phyloP scores from a whole-genome alignment of 2,888 invertebrate species.

The Diloba caeruleocephala region DNA sequence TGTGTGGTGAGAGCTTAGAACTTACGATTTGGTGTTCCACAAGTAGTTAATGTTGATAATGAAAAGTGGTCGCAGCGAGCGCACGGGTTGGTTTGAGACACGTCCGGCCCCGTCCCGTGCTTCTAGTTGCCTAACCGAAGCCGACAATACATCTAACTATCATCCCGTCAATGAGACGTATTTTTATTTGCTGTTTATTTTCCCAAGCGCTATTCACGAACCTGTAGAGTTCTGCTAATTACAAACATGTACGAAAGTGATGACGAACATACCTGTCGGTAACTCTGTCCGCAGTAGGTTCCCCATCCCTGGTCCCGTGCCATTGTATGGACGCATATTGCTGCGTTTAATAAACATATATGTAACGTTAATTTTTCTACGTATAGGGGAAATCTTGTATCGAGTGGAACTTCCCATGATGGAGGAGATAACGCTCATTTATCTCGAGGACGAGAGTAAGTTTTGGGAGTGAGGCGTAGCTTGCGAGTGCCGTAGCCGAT shows the following conservation, averaged over 20 bases:
- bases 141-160: constrained; percentile 64
- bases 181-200: constrained; percentile 77
- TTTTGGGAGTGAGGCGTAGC: constrained; percentile 90
- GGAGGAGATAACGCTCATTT: constrained; percentile 98
- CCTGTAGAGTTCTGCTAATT: constrained; percentile 66
- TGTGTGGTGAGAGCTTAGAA: constrained; percentile 67
- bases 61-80: constrained; percentile 74
- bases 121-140: constrained; percentile 87
- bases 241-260: constrained; percentile 46
- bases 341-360: constrained; percentile 74
- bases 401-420: constrained; percentile 97
- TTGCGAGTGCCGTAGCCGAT: constrained; percentile 91
- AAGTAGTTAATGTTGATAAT: constrained; percentile 74
- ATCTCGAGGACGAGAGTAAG: constrained; percentile 96
- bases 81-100: constrained; percentile 75
- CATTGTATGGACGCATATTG: constrained; percentile 55
- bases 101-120: constrained; percentile 82
- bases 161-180: constrained; percentile 66
- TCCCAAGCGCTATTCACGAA: constrained; percentile 76
- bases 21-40: constrained; percentile 71
- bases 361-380: constrained; percentile 89
- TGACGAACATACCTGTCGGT: constrained; percentile 44
- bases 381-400: constrained; percentile 96
- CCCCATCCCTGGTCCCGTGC: constrained; percentile 55
- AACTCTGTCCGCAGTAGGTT: constrained; percentile 46